A percentile compares a stretch with the other conserved stretches of the same genome.
Evolutionary conservation across 2,888 invertebrate genomes (phyloP).

Genomic region (Empis stercorea): DNA sequence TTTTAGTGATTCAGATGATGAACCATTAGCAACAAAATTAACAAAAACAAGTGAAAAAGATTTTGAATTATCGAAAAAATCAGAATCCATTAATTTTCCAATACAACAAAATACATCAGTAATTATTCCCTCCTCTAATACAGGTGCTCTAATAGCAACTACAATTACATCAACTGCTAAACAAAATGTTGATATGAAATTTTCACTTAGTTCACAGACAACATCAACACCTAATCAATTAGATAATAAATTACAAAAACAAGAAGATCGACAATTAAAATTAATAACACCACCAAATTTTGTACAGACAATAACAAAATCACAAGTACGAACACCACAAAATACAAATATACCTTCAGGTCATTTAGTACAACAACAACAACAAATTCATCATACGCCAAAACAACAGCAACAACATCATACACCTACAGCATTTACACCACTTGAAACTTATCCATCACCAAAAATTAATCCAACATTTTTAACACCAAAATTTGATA

Average conservation of each 20-base stretch:
- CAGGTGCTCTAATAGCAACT: conserved; percentile 1
- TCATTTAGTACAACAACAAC: conserved; percentile 9
- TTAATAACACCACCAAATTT: conserved; percentile 11
- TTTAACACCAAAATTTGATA: conserved; percentile 33
- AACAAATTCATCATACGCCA: conserved; percentile 8
- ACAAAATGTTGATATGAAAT: neutral
- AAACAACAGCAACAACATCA: conserved; percentile 26
- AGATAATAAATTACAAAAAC: conserved; percentile 5
- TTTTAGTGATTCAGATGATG: conserved; percentile 53
- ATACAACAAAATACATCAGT: conserved; percentile 5
- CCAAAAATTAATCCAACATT: conserved; percentile 36
- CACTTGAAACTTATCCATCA: conserved; percentile 34
- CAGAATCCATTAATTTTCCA: neutral
- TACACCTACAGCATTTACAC: conserved; percentile 31
- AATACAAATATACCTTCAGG: conserved; percentile 4
- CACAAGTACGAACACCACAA: neutral
- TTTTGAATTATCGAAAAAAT: conserved; percentile 14
- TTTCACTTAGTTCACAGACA: conserved; percentile 1
- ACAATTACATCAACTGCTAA: neutral
- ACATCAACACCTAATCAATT: conserved; percentile 3
- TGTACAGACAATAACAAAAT: conserved; percentile 6
- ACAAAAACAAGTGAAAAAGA: conserved; percentile 25
- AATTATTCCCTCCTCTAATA: neutral
- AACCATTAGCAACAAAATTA: conserved; percentile 45
- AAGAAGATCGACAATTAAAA: conserved; percentile 10